Percentiles rank a stretch among this genome's conserved stretches.
These are phyloP conservation scores for Allobates femoralis DNA, from an alignment of 2,797 vertebrate species.

Conservation along the genomic window DNA sequence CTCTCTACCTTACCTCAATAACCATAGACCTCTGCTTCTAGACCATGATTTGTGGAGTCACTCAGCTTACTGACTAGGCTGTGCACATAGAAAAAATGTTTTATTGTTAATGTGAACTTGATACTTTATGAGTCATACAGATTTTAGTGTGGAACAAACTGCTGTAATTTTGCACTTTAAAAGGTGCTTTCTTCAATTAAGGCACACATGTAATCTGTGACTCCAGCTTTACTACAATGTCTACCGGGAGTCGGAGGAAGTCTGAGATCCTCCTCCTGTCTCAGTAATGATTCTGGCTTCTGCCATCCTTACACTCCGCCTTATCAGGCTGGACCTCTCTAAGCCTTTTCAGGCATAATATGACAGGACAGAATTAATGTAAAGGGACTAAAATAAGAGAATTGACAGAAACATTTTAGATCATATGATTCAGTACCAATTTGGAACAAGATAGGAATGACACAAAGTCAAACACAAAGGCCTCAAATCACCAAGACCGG, in stretches of 20 bases:
- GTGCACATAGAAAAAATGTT: not conserved
- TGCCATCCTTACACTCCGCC: not conserved
- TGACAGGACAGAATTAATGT: not conserved
- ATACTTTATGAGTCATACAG: not conserved
- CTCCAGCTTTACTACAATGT: not conserved
- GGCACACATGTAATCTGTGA: not conserved
- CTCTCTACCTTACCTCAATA: not conserved
- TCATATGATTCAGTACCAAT: not conserved
- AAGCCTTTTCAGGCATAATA: not conserved
- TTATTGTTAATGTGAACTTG: conserved; percentile 19
- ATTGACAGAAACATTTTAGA: not conserved
- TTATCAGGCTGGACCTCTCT: not conserved
- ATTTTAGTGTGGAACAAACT: not conserved
- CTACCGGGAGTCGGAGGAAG: not conserved
- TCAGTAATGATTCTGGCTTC: not conserved
- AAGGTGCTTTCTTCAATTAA: not conserved
- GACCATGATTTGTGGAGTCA: not conserved
- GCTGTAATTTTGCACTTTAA: not conserved
- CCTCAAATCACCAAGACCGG: too few relatives aligned
- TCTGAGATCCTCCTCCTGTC: not conserved
- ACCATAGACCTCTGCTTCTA: not conserved
- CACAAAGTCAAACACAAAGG: not conserved
- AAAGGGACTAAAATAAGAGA: not conserved
- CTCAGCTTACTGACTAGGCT: not conserved
- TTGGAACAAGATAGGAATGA: not conserved